Percentiles rank a stretch among this genome's conserved stretches.
phyloP scores from a whole-genome alignment of 2,113 vertebrate genomes.

The Glaucidium brasilianum region DNA sequence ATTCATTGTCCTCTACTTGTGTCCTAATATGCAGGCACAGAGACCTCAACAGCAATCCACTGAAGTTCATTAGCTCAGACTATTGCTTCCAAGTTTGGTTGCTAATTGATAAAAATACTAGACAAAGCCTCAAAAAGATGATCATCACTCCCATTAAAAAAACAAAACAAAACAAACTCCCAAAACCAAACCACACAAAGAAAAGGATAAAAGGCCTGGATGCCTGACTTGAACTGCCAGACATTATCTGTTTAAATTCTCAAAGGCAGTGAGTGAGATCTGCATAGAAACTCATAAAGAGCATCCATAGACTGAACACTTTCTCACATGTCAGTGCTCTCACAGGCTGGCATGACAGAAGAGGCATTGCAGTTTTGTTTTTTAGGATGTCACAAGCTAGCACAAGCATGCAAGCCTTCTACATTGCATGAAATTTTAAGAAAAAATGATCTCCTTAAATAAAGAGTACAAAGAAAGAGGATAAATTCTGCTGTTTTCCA shows the following conservation, averaged over 20 bases:
- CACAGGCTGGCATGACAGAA: constrained; percentile 48
- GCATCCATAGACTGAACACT: constrained; percentile 26
- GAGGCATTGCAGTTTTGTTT: constrained; percentile 46
- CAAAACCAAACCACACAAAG: background rate
- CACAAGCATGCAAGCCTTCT: constrained; percentile 20
- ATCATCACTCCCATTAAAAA: background rate
- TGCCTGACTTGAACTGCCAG: constrained; percentile 3
- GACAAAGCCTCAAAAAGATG: background rate
- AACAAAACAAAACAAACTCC: too few species aligned
- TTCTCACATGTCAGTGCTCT: constrained; percentile 52
- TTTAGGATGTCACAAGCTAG: constrained; percentile 29
- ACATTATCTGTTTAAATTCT: constrained; percentile 43
- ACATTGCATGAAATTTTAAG: background rate
- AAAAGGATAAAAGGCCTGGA: background rate
- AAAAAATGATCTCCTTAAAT: background rate
- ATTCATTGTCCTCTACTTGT: background rate
- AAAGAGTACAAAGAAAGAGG: background rate
- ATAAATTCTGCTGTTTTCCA: background rate
- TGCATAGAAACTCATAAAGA: constrained; percentile 32
- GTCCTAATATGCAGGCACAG: background rate
- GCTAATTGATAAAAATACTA: background rate
- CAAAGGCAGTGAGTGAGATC: background rate
- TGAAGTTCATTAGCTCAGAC: background rate
- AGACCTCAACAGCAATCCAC: background rate
- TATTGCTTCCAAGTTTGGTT: background rate